Evolutionary conservation across 2,113 vertebrate genomes (phyloP).

Genomic region (Saguinus midas): DNA sequence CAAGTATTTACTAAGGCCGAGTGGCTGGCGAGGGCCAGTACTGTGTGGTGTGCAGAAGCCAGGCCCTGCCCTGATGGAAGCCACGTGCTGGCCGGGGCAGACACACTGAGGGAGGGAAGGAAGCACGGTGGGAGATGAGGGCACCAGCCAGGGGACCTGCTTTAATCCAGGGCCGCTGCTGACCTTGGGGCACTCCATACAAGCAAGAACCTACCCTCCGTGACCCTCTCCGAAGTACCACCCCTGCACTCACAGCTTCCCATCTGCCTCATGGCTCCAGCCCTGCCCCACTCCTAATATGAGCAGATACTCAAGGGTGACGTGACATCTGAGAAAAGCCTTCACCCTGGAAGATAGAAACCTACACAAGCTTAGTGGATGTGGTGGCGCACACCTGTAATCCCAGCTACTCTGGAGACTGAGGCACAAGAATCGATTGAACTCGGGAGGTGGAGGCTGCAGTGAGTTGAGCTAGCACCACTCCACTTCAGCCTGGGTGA

Average conservation of each 20-base stretch:
- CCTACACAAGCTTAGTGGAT: background rate
- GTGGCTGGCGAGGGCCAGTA: background rate
- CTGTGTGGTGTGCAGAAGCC: too few relatives aligned
- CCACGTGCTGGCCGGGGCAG: background rate
- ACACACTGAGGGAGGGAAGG: background rate
- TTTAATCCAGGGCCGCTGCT: background rate
- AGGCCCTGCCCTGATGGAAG: background rate
- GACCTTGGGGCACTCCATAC: background rate
- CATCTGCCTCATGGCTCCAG: background rate
- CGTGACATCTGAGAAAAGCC: background rate
- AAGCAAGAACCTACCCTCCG: background rate
- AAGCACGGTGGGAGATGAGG: fast-evolving
- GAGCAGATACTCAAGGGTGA: background rate
- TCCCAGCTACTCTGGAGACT: too few relatives aligned
- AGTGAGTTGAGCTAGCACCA: too few relatives aligned
- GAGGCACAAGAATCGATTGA: too few relatives aligned
- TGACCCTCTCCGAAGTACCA: background rate
- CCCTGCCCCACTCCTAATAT: background rate
- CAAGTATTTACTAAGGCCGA: background rate
- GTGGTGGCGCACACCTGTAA: too few relatives aligned
- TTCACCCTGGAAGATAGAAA: background rate
- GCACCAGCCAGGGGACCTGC: background rate
- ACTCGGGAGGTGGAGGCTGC: too few relatives aligned
- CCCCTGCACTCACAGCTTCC: background rate
- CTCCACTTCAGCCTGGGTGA: too few relatives aligned